Percentiles rank a stretch among this genome's conserved stretches.
These are phyloP conservation scores for Styela plicata DNA, from an alignment of 23 tunicate genomes.

Conservation along the genomic window DNA sequence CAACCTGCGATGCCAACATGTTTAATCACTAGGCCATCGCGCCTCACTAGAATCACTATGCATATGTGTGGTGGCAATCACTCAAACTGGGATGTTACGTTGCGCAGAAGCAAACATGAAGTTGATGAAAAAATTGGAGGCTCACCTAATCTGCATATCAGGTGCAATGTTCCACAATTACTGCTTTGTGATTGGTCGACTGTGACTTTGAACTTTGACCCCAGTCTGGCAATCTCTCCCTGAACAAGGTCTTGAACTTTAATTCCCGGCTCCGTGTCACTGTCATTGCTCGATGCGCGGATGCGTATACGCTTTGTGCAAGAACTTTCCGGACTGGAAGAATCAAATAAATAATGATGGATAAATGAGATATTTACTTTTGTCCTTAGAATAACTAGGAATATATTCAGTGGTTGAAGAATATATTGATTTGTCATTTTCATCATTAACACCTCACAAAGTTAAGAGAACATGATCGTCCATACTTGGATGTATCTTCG, in stretches of 20 bases:
- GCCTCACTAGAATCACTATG: too few relatives aligned
- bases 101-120: too few relatives aligned
- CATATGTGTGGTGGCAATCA: too few relatives aligned
- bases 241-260: slow-evolving; percentile 43
- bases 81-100: too few relatives aligned
- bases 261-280: slow-evolving; percentile 4
- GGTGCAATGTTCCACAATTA: slow-evolving; percentile 33
- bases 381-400: background rate
- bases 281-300: background rate
- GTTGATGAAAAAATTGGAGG: too few relatives aligned
- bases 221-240: slow-evolving; percentile 79
- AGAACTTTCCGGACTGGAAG: slow-evolving; percentile 13
- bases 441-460: too few relatives aligned
- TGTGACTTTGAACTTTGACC: slow-evolving; percentile 69
- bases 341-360: background rate
- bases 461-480: too few relatives aligned
- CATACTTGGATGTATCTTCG: too few relatives aligned
- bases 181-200: slow-evolving; percentile 39
- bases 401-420: background rate
- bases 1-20: too few relatives aligned
- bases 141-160: slow-evolving; percentile 68
- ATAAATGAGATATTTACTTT: too few relatives aligned
- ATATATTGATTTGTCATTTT: background rate
- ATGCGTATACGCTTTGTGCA: background rate
- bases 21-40: too few relatives aligned